phyloP scores from a whole-genome alignment of 2,888 invertebrate genomes.

The Sarcophaga subvicina region DNA sequence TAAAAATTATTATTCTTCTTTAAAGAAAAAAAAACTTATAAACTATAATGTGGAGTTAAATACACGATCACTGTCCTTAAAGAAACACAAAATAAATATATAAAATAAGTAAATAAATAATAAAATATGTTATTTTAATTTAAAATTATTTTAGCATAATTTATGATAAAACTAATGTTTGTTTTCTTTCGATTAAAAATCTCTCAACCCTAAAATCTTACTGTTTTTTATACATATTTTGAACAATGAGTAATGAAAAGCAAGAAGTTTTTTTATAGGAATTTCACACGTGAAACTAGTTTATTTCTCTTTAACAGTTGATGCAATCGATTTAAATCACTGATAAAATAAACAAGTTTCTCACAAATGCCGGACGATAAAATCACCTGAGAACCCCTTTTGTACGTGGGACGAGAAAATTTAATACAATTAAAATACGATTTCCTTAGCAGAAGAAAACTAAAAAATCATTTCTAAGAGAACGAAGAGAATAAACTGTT shows the following conservation, averaged over 20 bases:
- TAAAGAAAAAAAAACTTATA: slow-evolving; percentile 32
- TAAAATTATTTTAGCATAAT: neutral
- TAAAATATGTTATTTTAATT: neutral
- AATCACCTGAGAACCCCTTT: neutral
- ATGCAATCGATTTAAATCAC: slow-evolving; percentile 43
- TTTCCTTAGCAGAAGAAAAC: neutral
- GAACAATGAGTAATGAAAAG: neutral
- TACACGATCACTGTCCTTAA: slow-evolving; percentile 52
- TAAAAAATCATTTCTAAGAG: neutral
- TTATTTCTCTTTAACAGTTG: slow-evolving; percentile 6
- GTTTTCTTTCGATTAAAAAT: too few relatives aligned
- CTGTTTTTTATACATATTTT: neutral
- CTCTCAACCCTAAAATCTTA: slow-evolving; percentile 1
- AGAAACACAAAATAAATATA: slow-evolving; percentile 41
- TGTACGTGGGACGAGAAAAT: neutral
- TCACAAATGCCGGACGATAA: slow-evolving; percentile 32
- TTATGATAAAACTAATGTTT: neutral
- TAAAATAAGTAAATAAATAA: slow-evolving; percentile 26
- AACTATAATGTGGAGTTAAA: slow-evolving; percentile 28
- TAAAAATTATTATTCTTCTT: slow-evolving; percentile 46
- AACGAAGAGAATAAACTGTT: slow-evolving; percentile 15
- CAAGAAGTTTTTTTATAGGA: slow-evolving; percentile 31
- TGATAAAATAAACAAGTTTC: slow-evolving; percentile 54
- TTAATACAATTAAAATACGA: neutral
- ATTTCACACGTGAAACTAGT: slow-evolving; percentile 12